phyloP scores from a whole-genome alignment of 2,888 invertebrate species.

The Drosophila anomalipes region DNA sequence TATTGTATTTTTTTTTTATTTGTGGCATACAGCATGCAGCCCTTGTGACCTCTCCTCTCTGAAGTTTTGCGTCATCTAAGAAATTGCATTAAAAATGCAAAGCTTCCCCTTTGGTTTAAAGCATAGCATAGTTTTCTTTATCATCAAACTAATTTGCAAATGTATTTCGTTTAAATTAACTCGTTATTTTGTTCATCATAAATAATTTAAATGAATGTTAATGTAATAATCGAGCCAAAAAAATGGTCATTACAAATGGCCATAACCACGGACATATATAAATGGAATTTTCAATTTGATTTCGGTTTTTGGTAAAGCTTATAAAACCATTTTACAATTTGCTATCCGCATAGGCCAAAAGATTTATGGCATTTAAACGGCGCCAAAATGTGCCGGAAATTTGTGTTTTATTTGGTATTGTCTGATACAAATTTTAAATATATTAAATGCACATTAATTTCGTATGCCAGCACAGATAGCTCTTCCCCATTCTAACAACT shows the following conservation, averaged over 20 bases:
- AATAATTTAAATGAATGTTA: slow-evolving; percentile 22
- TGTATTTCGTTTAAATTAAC: slow-evolving; percentile 48
- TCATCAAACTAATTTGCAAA: slow-evolving; percentile 22
- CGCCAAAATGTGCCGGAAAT: slow-evolving; percentile 70
- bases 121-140: not conserved
- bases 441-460: slow-evolving; percentile 74
- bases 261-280: slow-evolving; percentile 49
- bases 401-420: slow-evolving; percentile 60
- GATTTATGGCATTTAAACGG: slow-evolving; percentile 65
- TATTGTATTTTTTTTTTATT: slow-evolving; percentile 17
- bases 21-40: slow-evolving; percentile 23
- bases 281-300: slow-evolving; percentile 54
- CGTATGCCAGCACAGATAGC: slow-evolving; percentile 39
- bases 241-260: slow-evolving; percentile 61
- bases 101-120: slow-evolving; percentile 21
- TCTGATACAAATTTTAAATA: slow-evolving; percentile 63
- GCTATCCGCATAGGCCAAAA: slow-evolving; percentile 17
- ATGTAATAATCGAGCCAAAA: slow-evolving; percentile 39
- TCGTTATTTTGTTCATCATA: slow-evolving; percentile 29
- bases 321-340: slow-evolving; percentile 25
- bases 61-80: slow-evolving; percentile 10
- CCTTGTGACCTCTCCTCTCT: slow-evolving; percentile 26
- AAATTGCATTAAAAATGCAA: slow-evolving; percentile 74
- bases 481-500: not conserved
- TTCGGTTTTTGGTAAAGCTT: slow-evolving; percentile 25